Evolutionary conservation across 2,888 invertebrate species (phyloP).

Genomic region (Leptopterna dolabrata): DNA sequence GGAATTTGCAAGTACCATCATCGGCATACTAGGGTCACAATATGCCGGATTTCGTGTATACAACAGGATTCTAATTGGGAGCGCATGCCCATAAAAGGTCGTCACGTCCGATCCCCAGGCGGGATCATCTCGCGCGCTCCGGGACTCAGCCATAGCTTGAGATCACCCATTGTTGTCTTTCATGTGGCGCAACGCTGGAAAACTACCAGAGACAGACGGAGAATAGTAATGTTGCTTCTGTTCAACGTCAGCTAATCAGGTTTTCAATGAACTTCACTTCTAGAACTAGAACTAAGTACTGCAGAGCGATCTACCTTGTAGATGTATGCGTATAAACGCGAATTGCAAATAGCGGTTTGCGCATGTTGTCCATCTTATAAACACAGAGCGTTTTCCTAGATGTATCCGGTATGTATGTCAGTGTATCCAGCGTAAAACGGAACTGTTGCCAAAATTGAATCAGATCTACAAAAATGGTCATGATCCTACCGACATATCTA

Average conservation of each 20-base stretch:
- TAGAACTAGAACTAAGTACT: no score
- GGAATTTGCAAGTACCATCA: neutral
- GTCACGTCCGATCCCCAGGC: neutral
- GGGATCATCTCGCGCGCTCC: neutral
- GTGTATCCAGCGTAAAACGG: no score
- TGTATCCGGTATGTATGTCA: no score
- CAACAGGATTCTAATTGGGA: constrained; percentile 14
- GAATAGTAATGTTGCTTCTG: constrained; percentile 7
- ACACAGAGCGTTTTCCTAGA: no score
- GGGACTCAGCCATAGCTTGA: neutral
- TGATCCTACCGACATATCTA: no score
- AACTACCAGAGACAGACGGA: neutral
- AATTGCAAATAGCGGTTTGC: no score
- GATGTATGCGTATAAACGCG: neutral
- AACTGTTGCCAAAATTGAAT: no score
- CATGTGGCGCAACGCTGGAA: neutral
- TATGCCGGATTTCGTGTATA: constrained; percentile 3
- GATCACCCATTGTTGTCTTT: neutral
- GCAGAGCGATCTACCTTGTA: no score
- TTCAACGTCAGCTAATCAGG: neutral
- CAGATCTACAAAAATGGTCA: no score
- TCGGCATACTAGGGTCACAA: neutral
- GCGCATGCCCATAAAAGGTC: constrained; percentile 10
- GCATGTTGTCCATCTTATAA: no score
- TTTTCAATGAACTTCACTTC: neutral